phyloP scores from a whole-genome alignment of 2,888 invertebrate genomes.

The Acleris sparsana region DNA sequence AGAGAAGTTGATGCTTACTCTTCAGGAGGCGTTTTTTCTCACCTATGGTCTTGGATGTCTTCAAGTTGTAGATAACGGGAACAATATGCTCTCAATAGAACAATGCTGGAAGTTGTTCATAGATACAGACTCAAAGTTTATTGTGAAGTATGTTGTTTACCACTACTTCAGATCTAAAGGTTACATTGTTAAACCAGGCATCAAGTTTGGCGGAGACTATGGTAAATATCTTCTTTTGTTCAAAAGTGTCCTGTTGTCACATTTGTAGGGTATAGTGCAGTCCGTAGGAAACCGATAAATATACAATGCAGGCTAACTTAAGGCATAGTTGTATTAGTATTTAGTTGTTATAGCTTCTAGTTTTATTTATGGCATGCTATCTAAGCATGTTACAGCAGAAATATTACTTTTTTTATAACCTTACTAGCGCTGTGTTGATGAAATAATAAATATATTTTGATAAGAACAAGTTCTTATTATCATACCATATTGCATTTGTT shows the following conservation, averaged over 20 bases:
- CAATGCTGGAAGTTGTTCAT: constrained; percentile 85
- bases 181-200: constrained; percentile 94
- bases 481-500: too few species aligned
- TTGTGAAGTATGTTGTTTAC: constrained; percentile 89
- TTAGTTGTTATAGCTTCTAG: too few species aligned
- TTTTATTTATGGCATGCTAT: too few species aligned
- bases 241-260: background rate
- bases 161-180: constrained; percentile 94
- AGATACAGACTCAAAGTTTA: constrained; percentile 84
- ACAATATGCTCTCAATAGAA: constrained; percentile 75
- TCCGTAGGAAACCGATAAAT: too few species aligned
- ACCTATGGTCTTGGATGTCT: constrained; percentile 86
- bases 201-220: constrained; percentile 95
- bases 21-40: constrained; percentile 92
- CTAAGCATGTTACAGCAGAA: too few species aligned
- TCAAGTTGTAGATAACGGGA: constrained; percentile 81
- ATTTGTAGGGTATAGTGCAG: too few species aligned
- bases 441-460: too few species aligned
- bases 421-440: too few species aligned
- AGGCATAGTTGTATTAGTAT: too few species aligned
- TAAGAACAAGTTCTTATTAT: too few species aligned
- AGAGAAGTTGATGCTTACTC: constrained; percentile 87
- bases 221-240: constrained; percentile 80
- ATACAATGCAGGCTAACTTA: too few species aligned
- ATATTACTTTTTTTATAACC: too few species aligned